Conservation (phyloP, 2,113 vertebrate genomes). For the Python bivittatus region DNA sequence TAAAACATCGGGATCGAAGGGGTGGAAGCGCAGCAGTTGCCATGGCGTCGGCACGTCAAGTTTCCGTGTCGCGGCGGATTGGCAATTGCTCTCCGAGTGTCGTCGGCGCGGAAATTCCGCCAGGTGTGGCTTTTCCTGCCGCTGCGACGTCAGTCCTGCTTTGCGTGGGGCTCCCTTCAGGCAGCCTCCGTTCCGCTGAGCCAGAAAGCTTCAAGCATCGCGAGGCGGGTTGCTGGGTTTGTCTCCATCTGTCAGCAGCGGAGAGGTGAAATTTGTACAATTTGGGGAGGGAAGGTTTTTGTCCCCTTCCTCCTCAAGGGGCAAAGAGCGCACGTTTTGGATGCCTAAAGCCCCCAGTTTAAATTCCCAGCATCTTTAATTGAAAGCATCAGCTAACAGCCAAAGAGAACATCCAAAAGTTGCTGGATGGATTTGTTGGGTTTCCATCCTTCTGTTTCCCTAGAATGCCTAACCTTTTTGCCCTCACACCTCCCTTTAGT, state of each 20-base stretch:
- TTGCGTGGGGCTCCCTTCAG: background rate
- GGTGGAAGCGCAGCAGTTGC: background rate
- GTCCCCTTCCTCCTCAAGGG: background rate
- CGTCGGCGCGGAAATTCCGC: background rate
- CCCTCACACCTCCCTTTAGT: background rate
- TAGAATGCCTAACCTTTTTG: background rate
- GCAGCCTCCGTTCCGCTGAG: background rate
- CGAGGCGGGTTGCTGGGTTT: background rate
- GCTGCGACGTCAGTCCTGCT: background rate
- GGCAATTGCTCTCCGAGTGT: background rate
- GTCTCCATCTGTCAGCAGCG: background rate
- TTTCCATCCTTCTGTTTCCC: background rate
- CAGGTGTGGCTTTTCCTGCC: constrained; percentile 1
- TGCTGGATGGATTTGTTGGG: background rate
- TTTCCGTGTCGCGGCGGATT: background rate
- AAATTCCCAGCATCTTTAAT: background rate
- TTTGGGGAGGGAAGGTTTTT: background rate
- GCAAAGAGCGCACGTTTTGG: background rate
- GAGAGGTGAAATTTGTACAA: background rate
- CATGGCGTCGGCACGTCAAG: background rate
- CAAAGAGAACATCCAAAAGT: background rate
- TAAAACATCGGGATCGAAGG: background rate
- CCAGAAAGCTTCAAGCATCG: background rate
- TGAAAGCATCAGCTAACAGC: background rate
- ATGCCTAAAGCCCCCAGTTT: background rate